Base-by-base conservation (phyloP, 2,113 vertebrate genomes). In the Micronycteris hirsuta region DNA sequence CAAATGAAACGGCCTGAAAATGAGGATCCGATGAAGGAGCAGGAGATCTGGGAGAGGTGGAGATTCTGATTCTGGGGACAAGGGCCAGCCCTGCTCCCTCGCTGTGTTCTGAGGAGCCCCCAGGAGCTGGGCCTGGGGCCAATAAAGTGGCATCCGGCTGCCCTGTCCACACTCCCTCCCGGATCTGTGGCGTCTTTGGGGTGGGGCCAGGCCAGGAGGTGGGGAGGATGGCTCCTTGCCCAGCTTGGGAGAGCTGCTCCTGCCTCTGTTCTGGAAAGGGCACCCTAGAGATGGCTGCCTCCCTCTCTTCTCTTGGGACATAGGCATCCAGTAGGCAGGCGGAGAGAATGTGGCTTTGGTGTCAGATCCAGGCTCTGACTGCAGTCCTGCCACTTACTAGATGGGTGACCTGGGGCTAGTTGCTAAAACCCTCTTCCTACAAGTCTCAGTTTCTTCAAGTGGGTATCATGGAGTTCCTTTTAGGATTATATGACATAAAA, bases 171-270 rank as follows among this genome's bases (percentile, higher is more conserved):
- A 67, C 43, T 41, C 85, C 74, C 81, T 94, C 95, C 61, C 5
- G 80, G 95, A 96, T 95, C 82, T 93, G n/a, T 65, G 88, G 63
- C 87, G 91, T 47, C 86, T 87, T 43, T 70, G 65, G 86, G 80
- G 91, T 26, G 49, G 93, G 56, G 83, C 70, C 43, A 43, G 63
- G 92, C 52, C 33, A 33, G 68, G 17, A n/a, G 15, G 49, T 2
- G 38, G 15, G 43, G 36, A 38, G 22, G 31, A 49, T 92, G 97
- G 94, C 91, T 96, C 41, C 47, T 76, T 38, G 67, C 65, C 89
- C 33, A 3, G 24, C 33, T n/a, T 73, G 49, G 13, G 19, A 82
- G 82, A 94, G 67, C 81, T 47, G 33, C 88, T 49, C 63, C 71
- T 92, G 70, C 74, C 36, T 74, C 92, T 91, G 83, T 90, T 71